These are phyloP conservation scores for Thaleichthys pacificus DNA, from an alignment of 2,797 vertebrate species.

Conservation along the genomic window DNA sequence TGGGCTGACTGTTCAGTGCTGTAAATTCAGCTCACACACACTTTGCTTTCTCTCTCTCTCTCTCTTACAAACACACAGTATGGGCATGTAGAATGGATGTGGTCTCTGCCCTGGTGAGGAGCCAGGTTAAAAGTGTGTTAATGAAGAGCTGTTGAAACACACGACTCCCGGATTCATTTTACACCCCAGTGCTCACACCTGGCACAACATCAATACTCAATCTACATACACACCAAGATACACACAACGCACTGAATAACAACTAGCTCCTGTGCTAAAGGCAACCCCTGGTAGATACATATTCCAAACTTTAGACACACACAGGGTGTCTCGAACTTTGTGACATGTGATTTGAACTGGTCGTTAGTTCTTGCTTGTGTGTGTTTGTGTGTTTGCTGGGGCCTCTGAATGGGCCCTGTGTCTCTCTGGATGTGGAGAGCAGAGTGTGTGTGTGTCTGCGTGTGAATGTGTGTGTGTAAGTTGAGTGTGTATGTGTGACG, in stretches of 20 bases:
- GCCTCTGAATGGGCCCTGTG: neutral
- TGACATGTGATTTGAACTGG: neutral
- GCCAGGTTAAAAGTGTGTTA: constrained; percentile 25
- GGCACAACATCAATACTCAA: constrained; percentile 63
- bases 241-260: neutral
- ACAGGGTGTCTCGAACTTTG: too few relatives aligned
- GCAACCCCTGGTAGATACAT: too few relatives aligned
- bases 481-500: neutral
- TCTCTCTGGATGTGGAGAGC: neutral
- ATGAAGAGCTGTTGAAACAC: constrained; percentile 51
- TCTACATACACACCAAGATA: constrained; percentile 30
- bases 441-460: neutral
- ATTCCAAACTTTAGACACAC: too few relatives aligned
- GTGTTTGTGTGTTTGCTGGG: too few relatives aligned
- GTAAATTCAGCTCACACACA: constrained; percentile 40
- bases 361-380: neutral
- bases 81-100: constrained; percentile 3
- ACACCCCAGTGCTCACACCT: constrained; percentile 46
- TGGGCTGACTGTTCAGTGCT: constrained; percentile 59
- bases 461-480: neutral
- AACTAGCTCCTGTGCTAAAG: neutral
- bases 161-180: constrained; percentile 48
- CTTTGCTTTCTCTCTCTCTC: neutral
- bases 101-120: constrained; percentile 9
- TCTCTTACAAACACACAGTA: neutral